Percentiles rank a stretch among this genome's conserved stretches.
Evolutionary conservation across 2,113 vertebrate genomes (phyloP).

Genomic region (Rhea pennata): DNA sequence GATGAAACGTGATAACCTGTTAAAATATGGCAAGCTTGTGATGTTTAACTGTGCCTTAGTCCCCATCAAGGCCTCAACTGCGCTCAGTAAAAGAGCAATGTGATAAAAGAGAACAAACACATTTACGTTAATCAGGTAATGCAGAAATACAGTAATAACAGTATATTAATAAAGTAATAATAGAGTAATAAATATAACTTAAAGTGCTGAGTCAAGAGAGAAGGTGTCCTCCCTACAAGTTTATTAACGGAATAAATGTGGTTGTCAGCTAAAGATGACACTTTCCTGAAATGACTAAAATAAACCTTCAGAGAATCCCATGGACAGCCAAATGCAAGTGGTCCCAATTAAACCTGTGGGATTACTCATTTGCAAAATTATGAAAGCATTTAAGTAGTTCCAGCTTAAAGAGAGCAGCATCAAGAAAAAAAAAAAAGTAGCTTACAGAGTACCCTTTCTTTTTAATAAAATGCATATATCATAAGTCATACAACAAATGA

Average conservation of each 20-base stretch:
- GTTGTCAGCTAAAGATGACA: not conserved
- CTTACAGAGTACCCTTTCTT: not conserved
- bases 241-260: not conserved
- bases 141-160: too few species aligned
- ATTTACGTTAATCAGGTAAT: not conserved
- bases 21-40: not conserved
- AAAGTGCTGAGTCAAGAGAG: not conserved
- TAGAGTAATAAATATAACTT: not conserved
- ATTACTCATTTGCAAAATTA: not conserved
- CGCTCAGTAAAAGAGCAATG: not conserved
- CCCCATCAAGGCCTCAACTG: not conserved
- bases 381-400: not conserved
- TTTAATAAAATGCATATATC: not conserved
- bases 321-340: too few species aligned
- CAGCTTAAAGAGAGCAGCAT: not conserved
- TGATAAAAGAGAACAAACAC: not conserved
- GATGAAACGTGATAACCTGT: not conserved
- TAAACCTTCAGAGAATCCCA: not conserved
- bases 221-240: not conserved
- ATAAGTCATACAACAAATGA: not conserved
- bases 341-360: not conserved
- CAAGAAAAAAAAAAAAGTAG: not conserved
- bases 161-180: not conserved
- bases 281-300: not conserved
- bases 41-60: not conserved